phyloP scores from a whole-genome alignment of 2,113 vertebrate genomes.

The Mellivora capensis region DNA sequence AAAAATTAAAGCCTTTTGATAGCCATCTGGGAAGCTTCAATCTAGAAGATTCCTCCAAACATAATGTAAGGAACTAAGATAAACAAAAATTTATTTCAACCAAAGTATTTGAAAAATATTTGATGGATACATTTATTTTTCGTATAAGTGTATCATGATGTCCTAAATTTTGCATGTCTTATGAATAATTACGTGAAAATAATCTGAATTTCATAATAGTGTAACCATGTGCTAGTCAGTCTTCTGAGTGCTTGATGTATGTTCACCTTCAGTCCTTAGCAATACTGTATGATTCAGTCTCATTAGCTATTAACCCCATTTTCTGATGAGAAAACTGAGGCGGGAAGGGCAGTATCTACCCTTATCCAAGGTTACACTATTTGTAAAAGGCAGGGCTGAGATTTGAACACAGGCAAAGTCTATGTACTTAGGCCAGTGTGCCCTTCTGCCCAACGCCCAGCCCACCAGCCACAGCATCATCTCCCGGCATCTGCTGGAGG shows the following conservation, averaged over 20 bases:
- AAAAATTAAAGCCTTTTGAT: neutral
- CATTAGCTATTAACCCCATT: neutral
- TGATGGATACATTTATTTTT: constrained; percentile 20
- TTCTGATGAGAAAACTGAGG: neutral
- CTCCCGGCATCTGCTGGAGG: neutral
- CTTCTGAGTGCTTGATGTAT: neutral
- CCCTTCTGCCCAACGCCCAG: neutral
- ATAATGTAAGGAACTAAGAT: neutral
- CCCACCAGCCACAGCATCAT: neutral
- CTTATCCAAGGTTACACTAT: neutral
- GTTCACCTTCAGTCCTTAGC: neutral
- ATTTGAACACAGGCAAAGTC: neutral
- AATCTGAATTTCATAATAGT: neutral
- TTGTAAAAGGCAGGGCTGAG: neutral
- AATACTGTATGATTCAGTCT: neutral
- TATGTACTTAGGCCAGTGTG: no score
- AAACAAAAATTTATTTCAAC: neutral
- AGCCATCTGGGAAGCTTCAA: neutral
- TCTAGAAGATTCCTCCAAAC: neutral
- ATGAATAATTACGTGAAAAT: neutral
- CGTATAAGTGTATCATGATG: neutral
- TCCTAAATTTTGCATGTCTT: neutral
- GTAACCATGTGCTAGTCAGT: neutral
- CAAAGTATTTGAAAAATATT: constrained; percentile 12
- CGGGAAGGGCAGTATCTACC: neutral